phyloP scores from a whole-genome alignment of 2,113 vertebrate species.

The Saiga tatarica region DNA sequence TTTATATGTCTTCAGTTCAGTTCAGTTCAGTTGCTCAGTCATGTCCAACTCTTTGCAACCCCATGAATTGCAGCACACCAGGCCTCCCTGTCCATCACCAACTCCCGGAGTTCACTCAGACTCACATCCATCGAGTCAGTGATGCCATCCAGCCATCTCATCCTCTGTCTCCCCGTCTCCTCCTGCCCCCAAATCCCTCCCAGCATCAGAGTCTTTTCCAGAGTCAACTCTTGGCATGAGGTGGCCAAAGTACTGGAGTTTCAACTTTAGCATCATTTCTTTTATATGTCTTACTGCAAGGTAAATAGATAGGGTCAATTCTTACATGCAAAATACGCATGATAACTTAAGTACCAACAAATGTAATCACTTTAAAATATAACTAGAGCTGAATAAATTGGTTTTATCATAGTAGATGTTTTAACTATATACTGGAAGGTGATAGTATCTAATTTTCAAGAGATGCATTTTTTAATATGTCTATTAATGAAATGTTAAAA shows the following conservation, averaged over 20 bases:
- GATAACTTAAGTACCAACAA: neutral
- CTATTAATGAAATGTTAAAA: neutral
- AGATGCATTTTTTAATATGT: neutral
- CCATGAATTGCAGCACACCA: no score
- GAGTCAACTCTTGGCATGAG: no score
- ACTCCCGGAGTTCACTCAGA: no score
- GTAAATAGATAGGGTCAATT: neutral
- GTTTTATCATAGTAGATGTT: neutral
- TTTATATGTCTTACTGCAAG: neutral
- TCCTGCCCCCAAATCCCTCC: no score
- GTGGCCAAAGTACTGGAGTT: no score
- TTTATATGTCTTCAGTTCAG: neutral
- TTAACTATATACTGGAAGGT: neutral
- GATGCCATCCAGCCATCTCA: no score
- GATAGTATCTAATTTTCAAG: neutral
- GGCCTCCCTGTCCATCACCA: no score
- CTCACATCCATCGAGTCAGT: no score
- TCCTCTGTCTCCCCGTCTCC: no score
- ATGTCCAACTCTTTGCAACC: fast-evolving
- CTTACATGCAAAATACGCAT: neutral
- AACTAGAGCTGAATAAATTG: neutral
- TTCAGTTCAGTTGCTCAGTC: no score
- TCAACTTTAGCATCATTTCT: no score
- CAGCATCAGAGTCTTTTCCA: no score
- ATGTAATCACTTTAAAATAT: neutral